A percentile compares a stretch with the other conserved stretches of the same genome.
Conservation (phyloP, 2,888 invertebrate species). For the Lydus trimaculatus region DNA sequence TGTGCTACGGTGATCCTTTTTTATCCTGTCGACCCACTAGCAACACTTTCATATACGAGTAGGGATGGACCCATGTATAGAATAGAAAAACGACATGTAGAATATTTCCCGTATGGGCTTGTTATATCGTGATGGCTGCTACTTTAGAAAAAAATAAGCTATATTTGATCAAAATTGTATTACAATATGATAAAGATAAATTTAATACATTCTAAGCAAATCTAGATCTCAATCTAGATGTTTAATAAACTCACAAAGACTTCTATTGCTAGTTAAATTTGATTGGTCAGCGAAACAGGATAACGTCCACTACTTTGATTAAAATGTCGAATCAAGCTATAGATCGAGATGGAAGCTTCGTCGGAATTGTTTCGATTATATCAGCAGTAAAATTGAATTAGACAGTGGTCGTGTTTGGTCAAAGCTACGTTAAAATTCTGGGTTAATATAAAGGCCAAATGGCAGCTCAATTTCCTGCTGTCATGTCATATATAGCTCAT, state of each 20-base stretch:
- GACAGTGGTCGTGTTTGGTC: background rate
- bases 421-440: background rate
- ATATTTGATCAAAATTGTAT: background rate
- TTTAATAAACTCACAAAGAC: too few species aligned
- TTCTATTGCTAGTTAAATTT: too few species aligned
- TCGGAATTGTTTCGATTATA: background rate
- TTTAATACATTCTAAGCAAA: too few species aligned
- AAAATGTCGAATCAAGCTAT: too few species aligned
- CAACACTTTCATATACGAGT: conserved; percentile 32
- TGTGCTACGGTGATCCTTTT: conserved; percentile 49
- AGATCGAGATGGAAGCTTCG: too few species aligned
- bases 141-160: background rate
- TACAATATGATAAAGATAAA: background rate
- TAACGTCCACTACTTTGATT: too few species aligned
- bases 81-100: background rate
- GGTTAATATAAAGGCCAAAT: background rate
- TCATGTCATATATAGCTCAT: background rate
- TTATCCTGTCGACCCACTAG: conserved; percentile 42
- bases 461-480: background rate
- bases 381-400: background rate
- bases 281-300: too few species aligned
- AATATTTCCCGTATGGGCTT: background rate
- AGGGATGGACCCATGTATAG: background rate
- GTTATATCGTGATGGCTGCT: background rate
- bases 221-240: too few species aligned